phyloP scores from a whole-genome alignment of 1,140 invertebrate genomes.

The Drosophila orena region DNA sequence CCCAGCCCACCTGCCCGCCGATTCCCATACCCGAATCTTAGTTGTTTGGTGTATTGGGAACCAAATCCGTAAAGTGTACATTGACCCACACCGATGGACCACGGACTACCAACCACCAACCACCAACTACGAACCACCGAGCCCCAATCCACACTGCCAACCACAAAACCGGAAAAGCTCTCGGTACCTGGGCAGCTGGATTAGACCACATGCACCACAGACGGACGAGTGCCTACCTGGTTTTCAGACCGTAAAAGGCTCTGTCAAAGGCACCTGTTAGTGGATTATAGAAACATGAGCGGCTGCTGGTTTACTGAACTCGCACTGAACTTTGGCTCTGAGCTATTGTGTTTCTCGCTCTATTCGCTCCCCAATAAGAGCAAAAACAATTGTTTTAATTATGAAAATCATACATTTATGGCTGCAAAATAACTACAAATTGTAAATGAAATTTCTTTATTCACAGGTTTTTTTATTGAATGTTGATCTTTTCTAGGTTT shows the following conservation, averaged over 20 bases:
- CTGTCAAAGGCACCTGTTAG: conserved; percentile 42
- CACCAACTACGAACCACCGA: conserved; percentile 7
- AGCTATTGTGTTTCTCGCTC: conserved; percentile 2
- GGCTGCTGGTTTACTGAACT: not conserved
- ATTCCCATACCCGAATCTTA: conserved; percentile 17
- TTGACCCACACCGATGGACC: conserved; percentile 57
- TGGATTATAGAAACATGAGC: conserved; percentile 10
- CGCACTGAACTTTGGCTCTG: not conserved
- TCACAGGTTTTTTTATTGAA: too few relatives aligned
- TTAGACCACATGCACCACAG: conserved; percentile 31
- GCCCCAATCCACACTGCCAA: conserved; percentile 11
- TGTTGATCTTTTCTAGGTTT: too few relatives aligned
- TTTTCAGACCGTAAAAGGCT: conserved; percentile 65
- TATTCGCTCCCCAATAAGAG: not conserved
- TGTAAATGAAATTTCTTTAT: not conserved
- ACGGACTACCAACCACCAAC: conserved; percentile 9
- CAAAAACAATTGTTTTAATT: not conserved
- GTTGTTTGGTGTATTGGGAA: conserved; percentile 59
- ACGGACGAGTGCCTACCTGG: conserved; percentile 26
- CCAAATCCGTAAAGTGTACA: conserved; percentile 80
- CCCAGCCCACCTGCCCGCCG: conserved; percentile 7
- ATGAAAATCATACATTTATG: not conserved
- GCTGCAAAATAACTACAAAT: not conserved
- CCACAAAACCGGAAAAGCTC: conserved; percentile 63
- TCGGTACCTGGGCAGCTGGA: conserved; percentile 16